These are phyloP conservation scores for Sebastes schlegelii DNA, from an alignment of 2,113 vertebrate genomes.

Conservation along the genomic window DNA sequence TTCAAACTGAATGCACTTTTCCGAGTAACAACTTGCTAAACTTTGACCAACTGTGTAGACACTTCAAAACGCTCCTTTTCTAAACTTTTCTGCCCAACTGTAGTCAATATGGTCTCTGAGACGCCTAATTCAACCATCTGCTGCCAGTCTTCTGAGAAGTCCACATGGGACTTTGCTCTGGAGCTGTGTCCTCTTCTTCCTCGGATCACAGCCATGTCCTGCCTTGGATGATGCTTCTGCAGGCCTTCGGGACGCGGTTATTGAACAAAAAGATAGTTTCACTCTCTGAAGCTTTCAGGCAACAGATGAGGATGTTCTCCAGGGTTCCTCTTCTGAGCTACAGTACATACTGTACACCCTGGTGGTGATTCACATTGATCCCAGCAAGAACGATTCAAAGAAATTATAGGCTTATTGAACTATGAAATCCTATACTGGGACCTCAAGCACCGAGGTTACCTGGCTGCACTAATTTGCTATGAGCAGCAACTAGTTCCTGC, in stretches of 20 bases:
- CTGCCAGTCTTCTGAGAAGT: conserved; percentile 18
- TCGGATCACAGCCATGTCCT: conserved; percentile 42
- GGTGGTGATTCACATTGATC: conserved; percentile 65
- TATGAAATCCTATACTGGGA: conserved; percentile 52
- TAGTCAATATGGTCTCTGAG: conserved; percentile 38
- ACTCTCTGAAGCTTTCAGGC: conserved; percentile 33
- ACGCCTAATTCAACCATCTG: conserved; percentile 4
- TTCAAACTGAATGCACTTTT: background rate
- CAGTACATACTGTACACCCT: background rate
- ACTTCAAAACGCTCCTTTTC: conserved; percentile 3
- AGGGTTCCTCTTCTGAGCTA: conserved; percentile 30
- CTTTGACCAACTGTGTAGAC: conserved; percentile 15
- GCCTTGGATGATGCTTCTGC: conserved; percentile 41
- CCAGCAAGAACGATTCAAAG: conserved; percentile 36
- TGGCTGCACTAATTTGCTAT: conserved; percentile 48
- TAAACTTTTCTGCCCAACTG: background rate
- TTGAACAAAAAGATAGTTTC: conserved; percentile 49
- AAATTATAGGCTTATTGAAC: conserved; percentile 62
- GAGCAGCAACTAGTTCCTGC: conserved; percentile 17
- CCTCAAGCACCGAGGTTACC: conserved; percentile 43
- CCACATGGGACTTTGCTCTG: conserved; percentile 27
- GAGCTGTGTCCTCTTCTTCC: conserved; percentile 22
- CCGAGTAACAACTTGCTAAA: background rate
- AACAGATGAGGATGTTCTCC: conserved; percentile 46
- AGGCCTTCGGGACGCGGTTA: conserved; percentile 48